These are phyloP conservation scores for Sepiola atlantica DNA, from an alignment of 2,888 invertebrate genomes.

Conservation along the genomic window DNA sequence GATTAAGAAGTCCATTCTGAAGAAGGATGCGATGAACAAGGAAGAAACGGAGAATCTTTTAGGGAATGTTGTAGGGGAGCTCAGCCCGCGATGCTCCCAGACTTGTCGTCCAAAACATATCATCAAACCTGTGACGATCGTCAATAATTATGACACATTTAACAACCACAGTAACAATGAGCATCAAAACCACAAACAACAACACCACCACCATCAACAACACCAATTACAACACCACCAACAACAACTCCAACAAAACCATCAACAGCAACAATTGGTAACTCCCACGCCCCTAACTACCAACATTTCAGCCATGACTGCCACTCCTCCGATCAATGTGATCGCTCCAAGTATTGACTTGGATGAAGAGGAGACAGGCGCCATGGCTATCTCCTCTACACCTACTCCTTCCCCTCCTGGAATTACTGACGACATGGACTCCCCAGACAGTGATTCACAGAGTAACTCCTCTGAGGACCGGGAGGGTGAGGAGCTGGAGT, in stretches of 20 bases:
- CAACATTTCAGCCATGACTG: slow-evolving; percentile 42
- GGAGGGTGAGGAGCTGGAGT: slow-evolving; percentile 62
- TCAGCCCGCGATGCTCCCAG: slow-evolving; percentile 48
- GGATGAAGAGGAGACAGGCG: slow-evolving; percentile 34
- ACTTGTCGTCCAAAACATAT: slow-evolving; percentile 48
- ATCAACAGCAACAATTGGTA: not conserved
- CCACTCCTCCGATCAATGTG: slow-evolving; percentile 47
- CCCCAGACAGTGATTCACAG: slow-evolving; percentile 51
- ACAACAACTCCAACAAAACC: slow-evolving; percentile 8
- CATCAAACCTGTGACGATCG: slow-evolving; percentile 47
- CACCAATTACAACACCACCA: slow-evolving; percentile 47
- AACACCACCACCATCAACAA: slow-evolving; percentile 49
- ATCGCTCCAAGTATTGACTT: slow-evolving; percentile 25
- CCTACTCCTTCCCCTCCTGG: slow-evolving; percentile 50
- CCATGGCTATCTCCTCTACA: slow-evolving; percentile 37
- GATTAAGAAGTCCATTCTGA: slow-evolving; percentile 84
- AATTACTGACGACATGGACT: not conserved
- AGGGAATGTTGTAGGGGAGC: slow-evolving; percentile 69
- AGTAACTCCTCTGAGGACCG: slow-evolving; percentile 57
- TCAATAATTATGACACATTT: slow-evolving; percentile 48
- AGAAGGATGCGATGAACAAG: slow-evolving; percentile 79
- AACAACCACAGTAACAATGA: slow-evolving; percentile 48
- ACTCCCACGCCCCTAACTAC: not conserved
- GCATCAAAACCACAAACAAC: slow-evolving; percentile 49
- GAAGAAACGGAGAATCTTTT: slow-evolving; percentile 86